These are phyloP conservation scores for Drosophila diplacantha DNA, from an alignment of 2,888 invertebrate species.

Conservation along the genomic window DNA sequence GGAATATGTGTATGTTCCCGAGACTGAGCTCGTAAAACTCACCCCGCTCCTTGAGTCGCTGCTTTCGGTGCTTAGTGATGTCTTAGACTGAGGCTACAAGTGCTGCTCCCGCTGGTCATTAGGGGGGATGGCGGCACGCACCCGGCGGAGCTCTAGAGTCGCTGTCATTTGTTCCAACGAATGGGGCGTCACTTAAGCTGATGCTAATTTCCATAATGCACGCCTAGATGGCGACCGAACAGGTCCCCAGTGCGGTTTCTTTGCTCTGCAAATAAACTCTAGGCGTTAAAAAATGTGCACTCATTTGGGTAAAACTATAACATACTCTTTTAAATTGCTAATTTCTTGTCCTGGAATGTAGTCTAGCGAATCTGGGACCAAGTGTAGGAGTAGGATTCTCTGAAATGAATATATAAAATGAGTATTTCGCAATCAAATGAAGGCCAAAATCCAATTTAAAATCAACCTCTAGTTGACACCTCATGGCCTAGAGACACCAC, in stretches of 20 bases:
- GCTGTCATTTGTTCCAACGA: slow-evolving; percentile 70
- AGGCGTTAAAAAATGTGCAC: neutral
- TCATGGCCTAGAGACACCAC: slow-evolving; percentile 25
- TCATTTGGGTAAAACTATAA: neutral
- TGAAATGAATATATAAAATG: slow-evolving; percentile 9
- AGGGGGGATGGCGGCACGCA: slow-evolving; percentile 48
- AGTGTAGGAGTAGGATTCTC: neutral
- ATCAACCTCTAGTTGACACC: slow-evolving; percentile 37
- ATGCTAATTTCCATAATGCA: slow-evolving; percentile 65
- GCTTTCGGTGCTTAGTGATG: slow-evolving; percentile 28
- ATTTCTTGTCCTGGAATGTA: slow-evolving; percentile 23
- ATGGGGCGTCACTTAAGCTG: slow-evolving; percentile 62
- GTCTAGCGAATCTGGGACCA: neutral
- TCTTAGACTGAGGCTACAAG: slow-evolving; percentile 28
- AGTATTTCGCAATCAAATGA: slow-evolving; percentile 21
- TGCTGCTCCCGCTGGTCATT: slow-evolving; percentile 44
- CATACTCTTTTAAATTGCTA: neutral
- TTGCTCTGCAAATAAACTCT: slow-evolving; percentile 39
- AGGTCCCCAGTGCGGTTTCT: slow-evolving; percentile 36
- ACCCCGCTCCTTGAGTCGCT: slow-evolving; percentile 12
- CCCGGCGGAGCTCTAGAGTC: slow-evolving; percentile 66
- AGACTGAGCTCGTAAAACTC: slow-evolving; percentile 41
- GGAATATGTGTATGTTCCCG: slow-evolving; percentile 1
- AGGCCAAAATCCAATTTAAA: slow-evolving; percentile 34
- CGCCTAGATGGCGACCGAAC: slow-evolving; percentile 38